phyloP scores from a whole-genome alignment of 2,797 vertebrate genomes.

The Sylvilagus floridanus region DNA sequence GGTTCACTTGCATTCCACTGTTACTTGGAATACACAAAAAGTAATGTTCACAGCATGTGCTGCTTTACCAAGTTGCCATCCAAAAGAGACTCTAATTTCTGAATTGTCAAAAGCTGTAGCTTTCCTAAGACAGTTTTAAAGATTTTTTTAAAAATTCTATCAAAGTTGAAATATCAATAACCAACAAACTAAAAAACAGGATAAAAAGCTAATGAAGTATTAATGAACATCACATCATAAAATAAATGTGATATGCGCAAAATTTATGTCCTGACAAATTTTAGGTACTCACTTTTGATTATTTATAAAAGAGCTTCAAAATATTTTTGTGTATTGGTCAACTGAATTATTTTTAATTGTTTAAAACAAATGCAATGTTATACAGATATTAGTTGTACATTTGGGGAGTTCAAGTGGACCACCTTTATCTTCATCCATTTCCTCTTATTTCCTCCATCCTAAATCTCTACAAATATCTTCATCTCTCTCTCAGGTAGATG shows the following conservation, averaged over 20 bases:
- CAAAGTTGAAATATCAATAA: not conserved
- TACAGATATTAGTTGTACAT: slow-evolving; percentile 33
- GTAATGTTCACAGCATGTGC: not conserved
- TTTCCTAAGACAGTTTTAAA: not conserved
- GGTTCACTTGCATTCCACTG: not conserved
- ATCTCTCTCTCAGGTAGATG: fast-evolving
- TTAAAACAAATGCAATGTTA: slow-evolving; percentile 79
- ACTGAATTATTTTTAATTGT: slow-evolving; percentile 81
- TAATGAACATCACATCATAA: not conserved
- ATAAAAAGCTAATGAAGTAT: not conserved
- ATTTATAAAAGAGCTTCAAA: slow-evolving; percentile 68
- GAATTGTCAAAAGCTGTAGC: not conserved
- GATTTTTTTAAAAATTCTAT: not conserved
- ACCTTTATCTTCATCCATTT: not conserved
- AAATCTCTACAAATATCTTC: not conserved
- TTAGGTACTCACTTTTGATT: slow-evolving; percentile 70
- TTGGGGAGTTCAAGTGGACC: not conserved
- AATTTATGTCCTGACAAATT: slow-evolving; percentile 61
- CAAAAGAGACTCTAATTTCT: not conserved
- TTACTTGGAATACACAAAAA: slow-evolving; percentile 24
- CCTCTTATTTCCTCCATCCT: fast-evolving
- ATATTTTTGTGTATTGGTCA: slow-evolving; percentile 79
- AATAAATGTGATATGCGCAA: not conserved
- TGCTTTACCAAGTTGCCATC: not conserved
- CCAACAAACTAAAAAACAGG: not conserved